phyloP scores from a whole-genome alignment of 2,113 vertebrate species.

The Sisor rabdophorus region DNA sequence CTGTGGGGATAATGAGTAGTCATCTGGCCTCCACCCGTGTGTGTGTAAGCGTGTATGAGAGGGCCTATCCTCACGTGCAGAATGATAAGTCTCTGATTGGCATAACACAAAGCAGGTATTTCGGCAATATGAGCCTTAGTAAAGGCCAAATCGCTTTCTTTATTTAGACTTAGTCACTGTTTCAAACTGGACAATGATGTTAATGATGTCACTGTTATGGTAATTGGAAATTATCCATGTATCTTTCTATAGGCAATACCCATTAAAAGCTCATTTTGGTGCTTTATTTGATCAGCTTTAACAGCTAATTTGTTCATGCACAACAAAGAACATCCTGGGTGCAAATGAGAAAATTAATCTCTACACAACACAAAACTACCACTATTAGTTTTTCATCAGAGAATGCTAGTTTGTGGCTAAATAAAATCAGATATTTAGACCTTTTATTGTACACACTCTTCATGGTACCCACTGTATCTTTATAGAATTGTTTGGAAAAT shows the following conservation, averaged over 20 bases:
- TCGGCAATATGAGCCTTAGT: conserved; percentile 68
- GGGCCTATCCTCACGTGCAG: conserved; percentile 74
- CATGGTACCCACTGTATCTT: too few species aligned
- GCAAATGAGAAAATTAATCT: not conserved
- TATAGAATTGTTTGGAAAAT: too few species aligned
- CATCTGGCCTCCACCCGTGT: conserved; percentile 74
- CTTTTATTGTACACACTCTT: too few species aligned
- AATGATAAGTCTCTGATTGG: conserved; percentile 86
- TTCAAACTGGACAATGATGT: conserved; percentile 80
- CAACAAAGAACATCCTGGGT: not conserved
- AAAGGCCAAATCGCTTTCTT: conserved; percentile 74
- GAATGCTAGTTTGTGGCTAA: too few species aligned
- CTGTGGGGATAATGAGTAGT: conserved; percentile 81
- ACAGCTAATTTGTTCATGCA: conserved; percentile 7
- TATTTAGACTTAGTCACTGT: conserved; percentile 77
- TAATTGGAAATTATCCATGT: conserved; percentile 70
- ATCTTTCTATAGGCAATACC: conserved; percentile 43
- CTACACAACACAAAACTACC: not conserved
- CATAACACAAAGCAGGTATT: conserved; percentile 72
- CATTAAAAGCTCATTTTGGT: conserved; percentile 12
- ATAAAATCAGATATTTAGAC: too few species aligned
- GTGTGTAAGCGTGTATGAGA: conserved; percentile 52
- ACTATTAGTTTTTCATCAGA: too few species aligned
- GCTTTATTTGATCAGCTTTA: conserved; percentile 22
- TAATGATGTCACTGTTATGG: conserved; percentile 87